A percentile compares a stretch with the other conserved stretches of the same genome.
These are phyloP conservation scores for Netelia melanura DNA, from an alignment of 2,888 invertebrate genomes.

Conservation along the genomic window DNA sequence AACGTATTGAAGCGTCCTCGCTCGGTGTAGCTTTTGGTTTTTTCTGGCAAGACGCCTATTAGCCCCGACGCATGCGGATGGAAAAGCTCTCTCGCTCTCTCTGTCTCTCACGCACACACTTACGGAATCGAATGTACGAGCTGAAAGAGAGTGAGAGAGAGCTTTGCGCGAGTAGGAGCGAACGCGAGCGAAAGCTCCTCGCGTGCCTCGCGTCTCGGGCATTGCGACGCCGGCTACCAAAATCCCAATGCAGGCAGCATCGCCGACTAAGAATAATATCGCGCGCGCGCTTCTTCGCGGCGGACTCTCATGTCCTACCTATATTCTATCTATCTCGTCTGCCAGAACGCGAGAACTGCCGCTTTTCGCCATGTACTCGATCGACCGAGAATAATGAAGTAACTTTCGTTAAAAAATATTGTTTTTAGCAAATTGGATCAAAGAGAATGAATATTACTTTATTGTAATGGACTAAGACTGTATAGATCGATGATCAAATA, in stretches of 20 bases:
- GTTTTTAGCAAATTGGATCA: neutral
- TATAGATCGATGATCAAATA: no score
- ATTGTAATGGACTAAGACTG: no score
- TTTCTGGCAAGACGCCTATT: slow-evolving; percentile 78
- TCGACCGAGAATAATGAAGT: neutral
- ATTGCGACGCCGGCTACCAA: slow-evolving; percentile 71
- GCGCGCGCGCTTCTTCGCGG: slow-evolving; percentile 32
- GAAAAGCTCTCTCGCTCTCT: slow-evolving; percentile 57
- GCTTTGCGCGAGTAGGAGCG: slow-evolving; percentile 12
- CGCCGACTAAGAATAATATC: slow-evolving; percentile 81
- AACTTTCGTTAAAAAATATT: neutral
- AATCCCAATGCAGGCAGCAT: slow-evolving; percentile 70
- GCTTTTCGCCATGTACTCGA: slow-evolving; percentile 10
- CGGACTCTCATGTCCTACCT: slow-evolving; percentile 45
- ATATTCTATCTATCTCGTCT: slow-evolving; percentile 39
- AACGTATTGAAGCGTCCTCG: slow-evolving; percentile 82
- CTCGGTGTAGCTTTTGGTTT: slow-evolving; percentile 68
- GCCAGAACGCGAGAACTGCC: slow-evolving; percentile 36
- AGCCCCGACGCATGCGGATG: slow-evolving; percentile 82
- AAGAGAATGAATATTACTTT: no score
- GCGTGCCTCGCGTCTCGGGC: slow-evolving; percentile 62
- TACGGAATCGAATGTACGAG: neutral
- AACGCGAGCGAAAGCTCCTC: slow-evolving; percentile 52
- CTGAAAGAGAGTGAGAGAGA: slow-evolving; percentile 22
- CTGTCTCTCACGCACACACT: slow-evolving; percentile 13